Conservation (phyloP, 2,113 vertebrate genomes). For the Carollia perspicillata region DNA sequence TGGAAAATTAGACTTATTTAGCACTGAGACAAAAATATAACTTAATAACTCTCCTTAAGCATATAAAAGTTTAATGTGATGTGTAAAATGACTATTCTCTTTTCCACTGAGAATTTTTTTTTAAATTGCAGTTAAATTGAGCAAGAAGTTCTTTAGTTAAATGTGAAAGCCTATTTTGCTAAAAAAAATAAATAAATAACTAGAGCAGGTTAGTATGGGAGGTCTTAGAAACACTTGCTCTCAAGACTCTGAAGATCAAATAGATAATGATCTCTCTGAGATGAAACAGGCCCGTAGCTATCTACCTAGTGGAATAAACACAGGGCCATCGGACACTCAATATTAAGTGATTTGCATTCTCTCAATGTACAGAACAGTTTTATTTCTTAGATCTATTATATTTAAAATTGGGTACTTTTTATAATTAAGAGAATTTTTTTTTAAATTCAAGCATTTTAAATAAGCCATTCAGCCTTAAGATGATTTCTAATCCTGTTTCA, state of each 20-base stretch:
- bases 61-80: neutral
- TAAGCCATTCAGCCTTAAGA: conserved; percentile 21
- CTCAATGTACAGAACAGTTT: neutral
- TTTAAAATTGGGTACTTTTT: conserved; percentile 46
- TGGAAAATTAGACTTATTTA: neutral
- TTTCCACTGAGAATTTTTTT: neutral
- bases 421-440: conserved; percentile 46
- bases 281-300: conserved; percentile 10
- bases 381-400: conserved; percentile 22
- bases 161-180: conserved; percentile 15
- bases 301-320: conserved; percentile 23
- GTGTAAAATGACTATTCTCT: neutral
- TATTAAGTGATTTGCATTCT: conserved; percentile 57
- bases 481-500: conserved; percentile 8
- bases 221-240: neutral
- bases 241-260: conserved; percentile 34
- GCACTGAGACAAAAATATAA: neutral
- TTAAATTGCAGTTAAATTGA: conserved; percentile 23
- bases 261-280: neutral
- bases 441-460: conserved; percentile 51
- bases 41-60: neutral
- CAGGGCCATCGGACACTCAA: neutral
- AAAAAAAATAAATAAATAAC: too few relatives aligned
- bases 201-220: neutral
- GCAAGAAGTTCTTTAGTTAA: neutral